phyloP scores from a whole-genome alignment of 2,888 invertebrate species.

The Polyommatus iphigenia region DNA sequence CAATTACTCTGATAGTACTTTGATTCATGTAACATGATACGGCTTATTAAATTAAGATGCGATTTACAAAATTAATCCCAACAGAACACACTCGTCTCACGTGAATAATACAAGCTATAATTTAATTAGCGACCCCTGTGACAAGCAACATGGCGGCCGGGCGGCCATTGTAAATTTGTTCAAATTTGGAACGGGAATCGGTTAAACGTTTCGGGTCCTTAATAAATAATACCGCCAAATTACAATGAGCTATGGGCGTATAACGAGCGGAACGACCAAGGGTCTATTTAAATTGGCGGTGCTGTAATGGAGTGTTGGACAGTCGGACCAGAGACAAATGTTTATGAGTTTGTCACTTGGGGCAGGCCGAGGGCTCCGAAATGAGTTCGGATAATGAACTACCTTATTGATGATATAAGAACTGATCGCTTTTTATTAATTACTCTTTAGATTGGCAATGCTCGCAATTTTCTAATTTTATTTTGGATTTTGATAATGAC shows the following conservation, averaged over 20 bases:
- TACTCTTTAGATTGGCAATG: background rate
- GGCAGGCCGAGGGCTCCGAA: slow-evolving; percentile 54
- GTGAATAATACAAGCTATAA: slow-evolving; percentile 1
- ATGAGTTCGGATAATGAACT: slow-evolving; percentile 52
- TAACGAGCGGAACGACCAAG: background rate
- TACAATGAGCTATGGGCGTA: background rate
- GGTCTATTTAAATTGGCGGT: slow-evolving; percentile 54
- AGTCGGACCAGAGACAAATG: slow-evolving; percentile 75
- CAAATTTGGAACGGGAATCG: slow-evolving; percentile 77
- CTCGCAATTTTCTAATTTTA: background rate
- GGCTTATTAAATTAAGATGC: slow-evolving; percentile 9
- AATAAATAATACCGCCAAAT: slow-evolving; percentile 50
- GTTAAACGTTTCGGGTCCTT: slow-evolving; percentile 77
- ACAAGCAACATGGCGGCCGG: slow-evolving; percentile 48
- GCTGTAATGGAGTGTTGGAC: slow-evolving; percentile 56
- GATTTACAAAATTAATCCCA: slow-evolving; percentile 1
- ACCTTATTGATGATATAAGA: slow-evolving; percentile 25
- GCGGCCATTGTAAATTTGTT: slow-evolving; percentile 78
- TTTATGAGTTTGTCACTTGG: slow-evolving; percentile 78
- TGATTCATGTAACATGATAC: background rate
- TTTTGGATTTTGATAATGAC: background rate
- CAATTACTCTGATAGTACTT: background rate
- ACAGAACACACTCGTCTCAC: background rate
- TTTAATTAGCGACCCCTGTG: slow-evolving; percentile 35
- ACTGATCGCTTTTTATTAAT: slow-evolving; percentile 13